Evolutionary conservation across 64 coral and sea anemone genomes (phyloP), one percentile per base, ranked within the genome.

Genomic region (Exaiptasia diaphana): DNA sequence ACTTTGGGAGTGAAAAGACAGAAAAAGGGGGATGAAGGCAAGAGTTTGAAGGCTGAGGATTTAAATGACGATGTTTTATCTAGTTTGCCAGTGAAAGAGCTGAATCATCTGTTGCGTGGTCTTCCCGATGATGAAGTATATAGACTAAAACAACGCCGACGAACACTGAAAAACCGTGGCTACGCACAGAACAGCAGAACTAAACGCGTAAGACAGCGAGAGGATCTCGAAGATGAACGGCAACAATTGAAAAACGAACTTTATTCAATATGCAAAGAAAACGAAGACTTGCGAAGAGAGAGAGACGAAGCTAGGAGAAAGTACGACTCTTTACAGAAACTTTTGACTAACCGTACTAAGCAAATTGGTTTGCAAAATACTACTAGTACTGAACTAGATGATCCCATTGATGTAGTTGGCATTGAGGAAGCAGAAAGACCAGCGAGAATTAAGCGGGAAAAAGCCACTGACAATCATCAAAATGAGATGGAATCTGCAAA

Each of bases 111-210:
- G 48, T 82, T 96, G 1, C 78, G 77, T 38, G 92, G 92, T 18
- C 57, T 80, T 50, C 74, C 82, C 26, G 92, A 96, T 17, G 81
- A 96, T 0, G 92, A 96, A 4, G 41, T 96, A 36, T 96, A 17
- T 77, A 79, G 73, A 31, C 77, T 96, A 1, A 96, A 96, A 53
- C 92, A 96, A 74, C 53, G 92, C 14, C 81, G 92, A 17, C 75
- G 92, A 90, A 96, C 92, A 39, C 62, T 97, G 35, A 97, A 97
- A 73, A 97, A 97, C 62, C 79, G 94, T 38, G 94, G 94, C 38
- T 97, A 97, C 81, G 94, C 94, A 68, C 94, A 97, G 75, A 97
- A 91, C 28, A 97, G 94, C 43, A 72, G 94, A 54, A 92, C 86
- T 38, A 97, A 97, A n/a, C 89, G 94, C 29, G 94, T 97, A 3